Evolutionary conservation across 2,888 invertebrate species (phyloP), one percentile per base, ranked within the genome.

Genomic region (Drymonia ruficornis): DNA sequence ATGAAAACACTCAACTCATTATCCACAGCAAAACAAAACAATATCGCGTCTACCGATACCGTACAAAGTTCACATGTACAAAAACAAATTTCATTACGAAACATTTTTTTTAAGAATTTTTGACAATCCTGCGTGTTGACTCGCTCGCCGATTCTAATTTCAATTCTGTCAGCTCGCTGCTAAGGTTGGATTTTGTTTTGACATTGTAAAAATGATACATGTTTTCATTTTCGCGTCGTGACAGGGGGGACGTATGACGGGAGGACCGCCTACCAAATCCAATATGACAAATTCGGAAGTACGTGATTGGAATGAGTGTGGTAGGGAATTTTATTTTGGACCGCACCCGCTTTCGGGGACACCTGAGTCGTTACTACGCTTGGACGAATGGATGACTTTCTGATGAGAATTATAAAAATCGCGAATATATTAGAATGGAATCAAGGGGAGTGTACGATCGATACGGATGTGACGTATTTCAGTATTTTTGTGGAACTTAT

Each of bases 261-360:
- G 85, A 81, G 34, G 79, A 72, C 76, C 78, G 80, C 85, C 76
- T 84, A 78, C 83, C 85, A 91, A 91, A 91, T 92, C 91, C 91
- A 92, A 92, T 92, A 92, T 92, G 91, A 91, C 91, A 92, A 92
- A 91, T 92, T 92, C 87, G 87, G 85, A 82, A 84, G 83, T 85
- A 91, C 91, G 91, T 92, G 91, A 90, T 89, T 87, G 86, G 91
- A 91, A 91, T 92, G 84, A 86, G 79, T 81, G 80, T 69, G 78
- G 75, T 76, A 61, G 83, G 58, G 53, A 61, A 86, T 87, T 90
- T 86, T 44, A 85, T 89, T 89, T 84, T 78, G 78, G 80, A 67
- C 68, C 74, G 68, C 68, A 72, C 69, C 61, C 76, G 19, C 69
- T 76, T 78, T 66, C 66, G 63, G 63, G 61, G 67, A 65, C 83